phyloP scores from a whole-genome alignment of 2,888 invertebrate species.

The Clitarchus hookeri region DNA sequence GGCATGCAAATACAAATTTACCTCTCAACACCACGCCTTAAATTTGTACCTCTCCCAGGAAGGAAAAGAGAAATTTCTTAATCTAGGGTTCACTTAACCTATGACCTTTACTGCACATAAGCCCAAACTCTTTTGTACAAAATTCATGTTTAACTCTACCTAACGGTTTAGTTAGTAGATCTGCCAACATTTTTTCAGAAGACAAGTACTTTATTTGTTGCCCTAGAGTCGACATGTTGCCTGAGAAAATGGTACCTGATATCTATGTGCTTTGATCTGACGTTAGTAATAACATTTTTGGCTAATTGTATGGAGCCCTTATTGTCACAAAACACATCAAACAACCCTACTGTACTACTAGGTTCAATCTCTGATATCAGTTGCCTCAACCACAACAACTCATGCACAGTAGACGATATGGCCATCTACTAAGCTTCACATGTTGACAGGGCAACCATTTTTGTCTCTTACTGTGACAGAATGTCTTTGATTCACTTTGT shows the following conservation, averaged over 20 bases:
- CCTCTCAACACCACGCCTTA: background rate
- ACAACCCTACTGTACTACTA: background rate
- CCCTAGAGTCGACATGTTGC: background rate
- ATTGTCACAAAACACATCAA: background rate
- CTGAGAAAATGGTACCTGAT: background rate
- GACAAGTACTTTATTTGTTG: background rate
- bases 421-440: background rate
- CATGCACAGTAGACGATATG: background rate
- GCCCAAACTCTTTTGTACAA: background rate
- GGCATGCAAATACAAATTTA: too few species aligned
- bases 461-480: background rate
- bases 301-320: background rate
- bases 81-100: too few species aligned
- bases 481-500: background rate
- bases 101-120: background rate
- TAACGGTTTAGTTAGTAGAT: background rate
- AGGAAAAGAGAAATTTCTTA: background rate
- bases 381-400: background rate
- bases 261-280: background rate
- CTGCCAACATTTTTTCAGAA: background rate
- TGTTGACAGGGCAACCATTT: background rate
- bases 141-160: background rate
- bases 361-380: background rate
- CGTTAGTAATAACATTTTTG: too few species aligned
- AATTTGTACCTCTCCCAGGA: background rate